phyloP scores from a whole-genome alignment of 2,797 vertebrate genomes.

The Agapornis canus region DNA sequence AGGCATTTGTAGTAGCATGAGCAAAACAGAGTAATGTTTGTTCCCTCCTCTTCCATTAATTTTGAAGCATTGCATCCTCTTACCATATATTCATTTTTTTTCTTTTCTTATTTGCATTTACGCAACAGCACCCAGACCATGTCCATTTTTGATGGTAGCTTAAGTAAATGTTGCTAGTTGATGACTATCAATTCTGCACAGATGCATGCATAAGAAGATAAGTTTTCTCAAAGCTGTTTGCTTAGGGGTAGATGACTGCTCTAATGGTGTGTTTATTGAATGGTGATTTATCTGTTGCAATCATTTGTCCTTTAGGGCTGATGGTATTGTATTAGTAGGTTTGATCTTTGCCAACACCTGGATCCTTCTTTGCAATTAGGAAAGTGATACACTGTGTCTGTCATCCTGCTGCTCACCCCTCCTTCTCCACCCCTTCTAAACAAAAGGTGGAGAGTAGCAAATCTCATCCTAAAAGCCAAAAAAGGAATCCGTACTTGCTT shows the following conservation, averaged over 20 bases:
- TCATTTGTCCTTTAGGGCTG: conserved; percentile 36
- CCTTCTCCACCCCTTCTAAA: not conserved
- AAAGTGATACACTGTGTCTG: conserved; percentile 4
- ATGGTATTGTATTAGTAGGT: not conserved
- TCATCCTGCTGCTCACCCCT: not conserved
- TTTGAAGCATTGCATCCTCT: not conserved
- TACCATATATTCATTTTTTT: not conserved
- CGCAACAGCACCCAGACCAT: not conserved
- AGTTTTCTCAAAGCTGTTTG: conserved; percentile 49
- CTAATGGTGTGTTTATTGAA: conserved; percentile 44
- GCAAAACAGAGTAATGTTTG: not conserved
- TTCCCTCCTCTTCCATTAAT: not conserved
- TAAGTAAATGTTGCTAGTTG: conserved; percentile 36
- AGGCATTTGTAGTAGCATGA: not conserved
- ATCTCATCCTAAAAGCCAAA: not conserved
- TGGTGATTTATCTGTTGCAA: conserved; percentile 44
- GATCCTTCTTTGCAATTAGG: conserved; percentile 29
- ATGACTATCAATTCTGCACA: conserved; percentile 20
- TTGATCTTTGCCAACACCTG: conserved; percentile 32
- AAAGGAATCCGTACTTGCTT: conserved; percentile 13
- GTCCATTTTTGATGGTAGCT: not conserved
- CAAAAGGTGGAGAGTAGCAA: not conserved
- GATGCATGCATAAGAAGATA: conserved; percentile 35
- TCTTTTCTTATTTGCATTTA: conserved; percentile 20
- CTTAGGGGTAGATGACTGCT: not conserved